Conservation (phyloP, 2,113 vertebrate genomes). For the Embiotoca jacksoni region DNA sequence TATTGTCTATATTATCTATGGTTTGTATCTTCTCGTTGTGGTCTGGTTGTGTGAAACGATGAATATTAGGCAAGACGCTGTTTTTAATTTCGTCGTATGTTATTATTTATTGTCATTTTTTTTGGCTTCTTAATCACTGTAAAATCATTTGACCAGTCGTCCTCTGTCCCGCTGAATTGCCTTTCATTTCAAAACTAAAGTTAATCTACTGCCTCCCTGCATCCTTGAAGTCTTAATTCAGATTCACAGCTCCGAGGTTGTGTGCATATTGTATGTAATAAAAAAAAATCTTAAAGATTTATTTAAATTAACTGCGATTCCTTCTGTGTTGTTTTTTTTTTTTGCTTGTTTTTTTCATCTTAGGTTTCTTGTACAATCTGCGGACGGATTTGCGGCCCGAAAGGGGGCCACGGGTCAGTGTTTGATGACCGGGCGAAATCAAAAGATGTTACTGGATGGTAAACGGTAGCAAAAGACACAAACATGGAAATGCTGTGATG, state of each 20-base stretch:
- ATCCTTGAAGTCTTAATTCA: slow-evolving; percentile 54
- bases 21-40: slow-evolving; percentile 70
- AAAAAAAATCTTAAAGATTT: slow-evolving; percentile 77
- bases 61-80: slow-evolving; percentile 45
- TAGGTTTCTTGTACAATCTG: slow-evolving; percentile 52
- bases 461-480: slow-evolving; percentile 53
- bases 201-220: slow-evolving; percentile 35
- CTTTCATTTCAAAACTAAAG: slow-evolving; percentile 50
- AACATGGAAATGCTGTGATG: slow-evolving; percentile 50
- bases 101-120: slow-evolving; percentile 54
- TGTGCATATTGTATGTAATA: slow-evolving; percentile 77
- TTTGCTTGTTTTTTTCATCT: neutral
- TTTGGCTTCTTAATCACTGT: slow-evolving; percentile 45
- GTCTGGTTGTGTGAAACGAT: slow-evolving; percentile 66
- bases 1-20: slow-evolving; percentile 59
- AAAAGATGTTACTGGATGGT: slow-evolving; percentile 59
- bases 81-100: slow-evolving; percentile 53
- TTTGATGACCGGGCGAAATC: slow-evolving; percentile 51
- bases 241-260: slow-evolving; percentile 55
- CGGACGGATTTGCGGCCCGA: slow-evolving; percentile 52
- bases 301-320: slow-evolving; percentile 61
- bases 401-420: slow-evolving; percentile 65
- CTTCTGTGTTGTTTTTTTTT: slow-evolving; percentile 29
- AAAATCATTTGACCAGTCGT: slow-evolving; percentile 33
- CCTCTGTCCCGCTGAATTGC: slow-evolving; percentile 48